Base-by-base conservation (phyloP, 2,888 invertebrate genomes). In the Drosophila incognita region DNA sequence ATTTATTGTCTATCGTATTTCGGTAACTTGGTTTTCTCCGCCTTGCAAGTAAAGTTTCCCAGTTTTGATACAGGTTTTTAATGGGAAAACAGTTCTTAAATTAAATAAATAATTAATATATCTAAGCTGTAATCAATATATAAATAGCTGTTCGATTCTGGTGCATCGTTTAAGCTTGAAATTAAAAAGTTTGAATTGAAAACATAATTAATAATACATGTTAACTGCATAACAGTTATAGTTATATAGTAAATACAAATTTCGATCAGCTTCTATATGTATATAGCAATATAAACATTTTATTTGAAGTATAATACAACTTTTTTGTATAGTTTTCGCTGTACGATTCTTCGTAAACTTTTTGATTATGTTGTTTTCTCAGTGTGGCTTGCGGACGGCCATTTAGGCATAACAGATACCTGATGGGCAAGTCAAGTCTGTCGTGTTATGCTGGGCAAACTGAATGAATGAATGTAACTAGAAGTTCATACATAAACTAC, bases 341-440 rank as follows among this genome's bases (percentile, higher is more conserved):
- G 15, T 2, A 21, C 2, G 2, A 8, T 21, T 21, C 4, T 15
- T 21, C 2, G 1, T 2, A 7, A 36, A 7, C n/a, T 10, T 13
- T 46, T 46, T n/a, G 21, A 10, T 21, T 46, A 46, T n/a, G 11
- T 36, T 36, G 7, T 56, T 36, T 36, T n/a, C 4, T 10, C 10
- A 56, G 56, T 56, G 56, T 56, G 38, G 33, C 51, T 40, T 67
- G 46, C 63, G 57, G 57, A 57, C 71, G 69, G 75, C 79, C 84
- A 87, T 89, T 89, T 89, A 87, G 83, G 72, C 79, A 67, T 77
- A 76, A 81, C 82, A 81, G 89, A 89, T 84, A 87, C 84, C 81
- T 85, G 79, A 85, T 57, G 53, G 62, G 60, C 74, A 69, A 73
- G 64, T 65, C 76, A 74, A 78, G 72, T 65, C 61, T 63, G 15